Evolutionary conservation across 2,888 invertebrate species (phyloP), one percentile per base, ranked within the genome.

Genomic region (Agriopis leucophaearia): DNA sequence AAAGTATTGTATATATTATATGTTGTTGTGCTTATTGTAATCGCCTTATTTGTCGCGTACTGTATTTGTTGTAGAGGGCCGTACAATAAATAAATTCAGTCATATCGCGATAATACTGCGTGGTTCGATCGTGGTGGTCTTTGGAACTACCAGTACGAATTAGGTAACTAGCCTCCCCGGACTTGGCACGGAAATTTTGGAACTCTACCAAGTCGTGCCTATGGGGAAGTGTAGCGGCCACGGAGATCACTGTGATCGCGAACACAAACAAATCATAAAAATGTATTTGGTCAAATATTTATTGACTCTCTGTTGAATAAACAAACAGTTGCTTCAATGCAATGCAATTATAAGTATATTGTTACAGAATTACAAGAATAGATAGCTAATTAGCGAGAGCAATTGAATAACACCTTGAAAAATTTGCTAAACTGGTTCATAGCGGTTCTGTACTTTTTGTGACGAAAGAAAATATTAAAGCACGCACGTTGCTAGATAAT

Each of bases 101-200:
- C 86, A 85, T 84, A 82, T 82, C 71, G 70, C 75, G 80, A 84
- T 85, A 84, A 81, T 74, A 70, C 69, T 75, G 73, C 72, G 71
- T 81, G 80, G 76, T 80, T 79, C 78, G 72, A 69, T 73, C 76
- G 79, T 72, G 81, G 80, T 80, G 83, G 79, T 82, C 81, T 76
- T 79, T 76, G 62, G 64, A 80, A 83, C 83, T 82, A 72, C 81
- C n/a, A 81, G 70, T 73, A 75, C 70, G 75, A 70, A 76, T 87
- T 88, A 87, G 82, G 81, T 88, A 88, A 87, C 79, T 72, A 70
- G 78, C 67, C 76, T 72, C 70, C 73, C 70, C 80, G 65, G 74
- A 73, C 79, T 89, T 90, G 90, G 88, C 89, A 85, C 84, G 71
- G 58, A 70, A 74, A 77, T 0, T 76, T 92, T 91, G 91, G 91